Evolutionary conservation across 2,797 vertebrate genomes (phyloP).

Genomic region (Sebastes reedi): DNA sequence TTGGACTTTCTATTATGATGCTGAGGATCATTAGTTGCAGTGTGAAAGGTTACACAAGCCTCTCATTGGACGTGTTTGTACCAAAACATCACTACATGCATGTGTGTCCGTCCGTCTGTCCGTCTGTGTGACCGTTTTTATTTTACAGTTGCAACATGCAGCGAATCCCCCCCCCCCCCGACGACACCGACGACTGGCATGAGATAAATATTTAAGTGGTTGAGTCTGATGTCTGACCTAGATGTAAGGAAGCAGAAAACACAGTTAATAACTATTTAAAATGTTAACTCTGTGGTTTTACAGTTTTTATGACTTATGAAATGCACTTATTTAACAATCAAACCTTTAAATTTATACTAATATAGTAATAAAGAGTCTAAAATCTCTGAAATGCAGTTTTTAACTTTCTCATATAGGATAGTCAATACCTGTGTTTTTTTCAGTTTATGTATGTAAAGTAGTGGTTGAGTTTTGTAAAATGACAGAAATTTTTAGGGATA

Average conservation of each 20-base stretch:
- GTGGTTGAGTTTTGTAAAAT: too few species aligned
- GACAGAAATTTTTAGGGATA: too few species aligned
- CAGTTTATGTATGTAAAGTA: too few species aligned
- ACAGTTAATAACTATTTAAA: too few species aligned
- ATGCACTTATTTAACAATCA: neutral
- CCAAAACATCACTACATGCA: slow-evolving; percentile 45
- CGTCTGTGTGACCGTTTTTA: neutral
- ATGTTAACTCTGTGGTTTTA: too few species aligned
- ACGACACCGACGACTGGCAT: neutral
- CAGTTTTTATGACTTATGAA: neutral
- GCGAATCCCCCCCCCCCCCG: neutral
- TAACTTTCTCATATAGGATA: too few species aligned
- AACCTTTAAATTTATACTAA: too few species aligned
- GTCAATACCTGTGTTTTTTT: too few species aligned
- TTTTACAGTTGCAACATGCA: slow-evolving; percentile 21
- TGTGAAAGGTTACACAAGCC: slow-evolving; percentile 73
- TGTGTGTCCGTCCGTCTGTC: neutral
- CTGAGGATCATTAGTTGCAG: slow-evolving; percentile 74
- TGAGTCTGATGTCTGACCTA: neutral
- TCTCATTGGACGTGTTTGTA: slow-evolving; percentile 53
- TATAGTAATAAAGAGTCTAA: too few species aligned
- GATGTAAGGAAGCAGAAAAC: too few species aligned
- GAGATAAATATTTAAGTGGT: neutral
- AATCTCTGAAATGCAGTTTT: too few species aligned
- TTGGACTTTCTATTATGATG: slow-evolving; percentile 66